These are phyloP conservation scores for Okapia johnstoni DNA, from an alignment of 2,113 vertebrate genomes.

Conservation along the genomic window DNA sequence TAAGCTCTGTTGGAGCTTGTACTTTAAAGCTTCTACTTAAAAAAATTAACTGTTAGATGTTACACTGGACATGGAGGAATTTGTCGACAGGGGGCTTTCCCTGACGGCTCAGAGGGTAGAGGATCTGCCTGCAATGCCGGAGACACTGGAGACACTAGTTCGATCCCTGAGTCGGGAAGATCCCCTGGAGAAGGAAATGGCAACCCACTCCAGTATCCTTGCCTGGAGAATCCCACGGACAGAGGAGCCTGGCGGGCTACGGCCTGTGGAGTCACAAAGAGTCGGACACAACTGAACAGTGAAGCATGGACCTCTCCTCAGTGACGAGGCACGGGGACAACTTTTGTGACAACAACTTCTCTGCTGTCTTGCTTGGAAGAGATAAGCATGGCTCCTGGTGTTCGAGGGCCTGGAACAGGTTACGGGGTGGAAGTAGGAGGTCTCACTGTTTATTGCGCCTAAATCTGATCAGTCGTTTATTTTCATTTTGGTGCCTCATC, in stretches of 20 bases:
- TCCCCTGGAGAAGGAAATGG: not conserved
- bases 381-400: not conserved
- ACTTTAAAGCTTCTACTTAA: no score
- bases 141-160: not conserved
- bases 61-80: not conserved
- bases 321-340: not conserved
- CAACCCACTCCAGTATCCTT: not conserved
- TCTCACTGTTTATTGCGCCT: not conserved
- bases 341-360: not conserved
- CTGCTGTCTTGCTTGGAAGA: not conserved
- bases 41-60: no score
- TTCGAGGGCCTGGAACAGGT: not conserved
- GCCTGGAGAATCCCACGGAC: not conserved
- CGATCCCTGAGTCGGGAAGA: not conserved
- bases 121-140: not conserved
- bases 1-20: not conserved
- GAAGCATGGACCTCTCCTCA: not conserved
- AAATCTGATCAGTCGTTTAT: not conserved
- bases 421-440: not conserved
- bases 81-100: not conserved
- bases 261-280: not conserved
- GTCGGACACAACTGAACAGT: fast-evolving
- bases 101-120: not conserved
- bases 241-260: not conserved
- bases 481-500: not conserved